Evolutionary conservation across 2,113 vertebrate genomes (phyloP).

Genomic region (Sturnus vulgaris): DNA sequence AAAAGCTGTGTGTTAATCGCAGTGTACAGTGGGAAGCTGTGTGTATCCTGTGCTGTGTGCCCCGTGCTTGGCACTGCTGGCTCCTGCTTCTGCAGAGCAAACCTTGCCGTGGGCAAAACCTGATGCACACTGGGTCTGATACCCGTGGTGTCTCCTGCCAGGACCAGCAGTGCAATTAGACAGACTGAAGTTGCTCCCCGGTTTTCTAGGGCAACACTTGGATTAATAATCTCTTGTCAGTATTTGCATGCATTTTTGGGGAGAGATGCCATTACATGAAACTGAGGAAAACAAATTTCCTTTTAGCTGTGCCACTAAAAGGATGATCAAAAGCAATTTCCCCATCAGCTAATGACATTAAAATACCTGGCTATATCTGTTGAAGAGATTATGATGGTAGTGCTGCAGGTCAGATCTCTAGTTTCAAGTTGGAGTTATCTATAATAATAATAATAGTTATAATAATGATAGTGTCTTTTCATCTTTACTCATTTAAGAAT

Average conservation of each 20-base stretch:
- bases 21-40: not conserved
- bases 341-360: not conserved
- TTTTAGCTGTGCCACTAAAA: not conserved
- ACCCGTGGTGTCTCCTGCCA: not conserved
- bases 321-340: not conserved
- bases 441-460: not conserved
- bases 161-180: too few relatives aligned
- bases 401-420: not conserved
- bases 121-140: not conserved
- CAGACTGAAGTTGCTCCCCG: not conserved
- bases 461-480: not conserved
- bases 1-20: rapidly evolving
- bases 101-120: not conserved
- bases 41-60: not conserved
- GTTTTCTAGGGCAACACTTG: not conserved
- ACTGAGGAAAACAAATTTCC: not conserved
- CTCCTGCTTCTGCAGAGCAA: not conserved
- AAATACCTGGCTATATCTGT: not conserved
- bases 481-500: not conserved
- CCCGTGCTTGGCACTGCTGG: not conserved
- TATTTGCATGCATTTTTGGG: rapidly evolving
- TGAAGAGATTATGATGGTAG: not conserved
- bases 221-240: not conserved
- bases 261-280: not conserved
- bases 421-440: not conserved